Evolutionary conservation across 1,140 invertebrate genomes (phyloP), one percentile per base, ranked within the genome.

Genomic region (Leptinotarsa undecemlineata): DNA sequence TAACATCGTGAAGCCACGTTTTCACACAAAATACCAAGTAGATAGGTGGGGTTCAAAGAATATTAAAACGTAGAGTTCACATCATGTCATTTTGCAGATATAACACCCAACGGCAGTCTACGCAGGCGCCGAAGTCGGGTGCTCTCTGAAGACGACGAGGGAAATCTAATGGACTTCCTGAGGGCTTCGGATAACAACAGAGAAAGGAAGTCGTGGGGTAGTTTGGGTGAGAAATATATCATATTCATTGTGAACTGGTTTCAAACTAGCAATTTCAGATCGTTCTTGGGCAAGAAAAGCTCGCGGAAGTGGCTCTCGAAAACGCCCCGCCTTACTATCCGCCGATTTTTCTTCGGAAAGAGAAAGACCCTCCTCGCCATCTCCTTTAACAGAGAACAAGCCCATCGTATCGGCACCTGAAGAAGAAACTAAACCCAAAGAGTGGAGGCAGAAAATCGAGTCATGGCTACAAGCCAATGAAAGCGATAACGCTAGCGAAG

Each of bases 391-490:
- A 47, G 90, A 89, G 78, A 86, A 82, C 14, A 83, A 83, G 79
- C 78, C 80, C 33, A 78, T 81, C 19, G 68, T 78, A 11, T 77
- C 82, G 71, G 78, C 83, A 19, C 79, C 84, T 33, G 87, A 87
- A 82, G 88, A 87, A 82, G 88, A 89, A 81, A 82, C 81, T 42
- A 87, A 86, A 84, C 88, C 88, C 51, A 89, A 91, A 83, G 91
- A 94, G 77, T 95, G 93, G 93, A 87, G 92, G 48, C 91, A 95
- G 82, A 95, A 96, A 83, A 96, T 97, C 78, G 94, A 96, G 85
- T 93, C 93, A 17, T 96, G 95, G 95, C 86, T 96, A 76, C 90
- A 94, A 75, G 94, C 95, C 73, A 95, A 94, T 85, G 94, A 95
- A 83, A 92, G 92, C 81, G 93, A 95, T 83, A 89, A 90, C 70